Evolutionary conservation across 2,113 vertebrate species (phyloP).

Genomic region (Erpornis zantholeuca): DNA sequence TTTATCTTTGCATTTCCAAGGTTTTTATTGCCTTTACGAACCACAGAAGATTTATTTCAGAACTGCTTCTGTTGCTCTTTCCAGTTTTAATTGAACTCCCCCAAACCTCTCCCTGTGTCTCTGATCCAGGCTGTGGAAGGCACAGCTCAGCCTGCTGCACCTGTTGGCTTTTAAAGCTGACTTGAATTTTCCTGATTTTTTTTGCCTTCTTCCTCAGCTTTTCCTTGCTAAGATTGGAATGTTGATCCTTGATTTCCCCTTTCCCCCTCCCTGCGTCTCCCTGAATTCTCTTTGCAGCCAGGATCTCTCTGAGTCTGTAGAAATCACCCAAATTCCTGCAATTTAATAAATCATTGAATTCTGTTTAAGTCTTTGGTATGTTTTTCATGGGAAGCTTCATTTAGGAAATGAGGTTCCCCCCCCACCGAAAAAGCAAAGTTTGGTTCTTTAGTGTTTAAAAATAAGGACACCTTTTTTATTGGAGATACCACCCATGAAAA

Average conservation of each 20-base stretch:
- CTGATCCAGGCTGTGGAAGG: neutral
- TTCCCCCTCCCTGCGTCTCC: neutral
- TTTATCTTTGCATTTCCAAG: neutral
- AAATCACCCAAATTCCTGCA: neutral
- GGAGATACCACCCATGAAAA: neutral
- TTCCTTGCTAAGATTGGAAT: neutral
- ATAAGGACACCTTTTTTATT: neutral
- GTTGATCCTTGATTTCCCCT: neutral
- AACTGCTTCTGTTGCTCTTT: neutral
- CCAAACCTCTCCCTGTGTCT: neutral
- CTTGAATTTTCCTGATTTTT: neutral
- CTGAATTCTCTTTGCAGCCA: neutral
- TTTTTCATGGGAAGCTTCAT: neutral
- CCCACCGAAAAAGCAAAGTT: neutral
- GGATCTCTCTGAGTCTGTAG: neutral
- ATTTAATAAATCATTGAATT: neutral
- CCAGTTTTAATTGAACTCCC: neutral
- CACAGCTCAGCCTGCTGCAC: neutral
- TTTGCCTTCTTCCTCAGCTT: neutral
- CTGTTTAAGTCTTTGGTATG: neutral
- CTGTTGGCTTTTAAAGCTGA: neutral
- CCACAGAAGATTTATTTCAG: neutral
- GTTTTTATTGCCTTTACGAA: neutral
- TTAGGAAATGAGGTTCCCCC: constrained; percentile 4
- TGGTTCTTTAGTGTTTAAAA: neutral